Evolutionary conservation across 2,113 vertebrate genomes (phyloP).

Genomic region (Excalfactoria chinensis): DNA sequence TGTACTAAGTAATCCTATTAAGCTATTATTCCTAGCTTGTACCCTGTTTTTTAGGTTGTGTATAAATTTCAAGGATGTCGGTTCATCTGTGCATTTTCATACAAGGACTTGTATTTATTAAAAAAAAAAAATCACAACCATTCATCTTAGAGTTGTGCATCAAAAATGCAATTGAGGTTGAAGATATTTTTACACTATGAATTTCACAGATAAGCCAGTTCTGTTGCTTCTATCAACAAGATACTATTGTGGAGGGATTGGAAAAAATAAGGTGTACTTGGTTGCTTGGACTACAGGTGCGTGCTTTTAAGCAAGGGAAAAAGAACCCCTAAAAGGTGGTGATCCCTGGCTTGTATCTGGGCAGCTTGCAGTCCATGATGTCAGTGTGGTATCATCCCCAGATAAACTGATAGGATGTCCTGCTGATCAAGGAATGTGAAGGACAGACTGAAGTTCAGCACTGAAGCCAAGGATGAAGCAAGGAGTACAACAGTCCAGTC

Average conservation of each 20-base stretch:
- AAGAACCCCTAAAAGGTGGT: neutral
- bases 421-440: neutral
- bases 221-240: accelerated
- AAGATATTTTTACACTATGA: neutral
- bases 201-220: neutral
- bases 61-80: neutral
- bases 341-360: accelerated
- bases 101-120: neutral
- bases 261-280: neutral
- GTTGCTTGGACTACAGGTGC: accelerated
- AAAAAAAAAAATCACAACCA: neutral
- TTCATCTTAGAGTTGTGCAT: neutral
- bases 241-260: neutral
- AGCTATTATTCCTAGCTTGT: neutral
- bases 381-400: accelerated
- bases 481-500: neutral
- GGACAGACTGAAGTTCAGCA: neutral
- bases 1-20: neutral
- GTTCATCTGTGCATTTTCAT: neutral
- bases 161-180: neutral
- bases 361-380: neutral
- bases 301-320: neutral
- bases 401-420: neutral
- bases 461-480: neutral
- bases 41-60: neutral